These are phyloP conservation scores for Pomacea maculata DNA, from an alignment of 1,140 invertebrate genomes.

Conservation along the genomic window DNA sequence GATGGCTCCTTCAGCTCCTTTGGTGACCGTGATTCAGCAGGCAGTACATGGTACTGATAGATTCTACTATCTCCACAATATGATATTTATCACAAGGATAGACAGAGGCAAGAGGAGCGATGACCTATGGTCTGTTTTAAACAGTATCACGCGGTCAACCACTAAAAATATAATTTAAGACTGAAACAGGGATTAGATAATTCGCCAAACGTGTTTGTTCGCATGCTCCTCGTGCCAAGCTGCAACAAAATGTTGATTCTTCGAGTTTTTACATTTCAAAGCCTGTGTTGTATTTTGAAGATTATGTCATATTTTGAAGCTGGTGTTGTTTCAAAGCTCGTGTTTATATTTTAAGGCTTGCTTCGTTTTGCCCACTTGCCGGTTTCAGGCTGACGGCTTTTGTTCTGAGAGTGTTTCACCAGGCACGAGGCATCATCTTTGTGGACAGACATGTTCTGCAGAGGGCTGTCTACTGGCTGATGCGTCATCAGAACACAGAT, in stretches of 20 bases:
- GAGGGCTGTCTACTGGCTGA: constrained; percentile 81
- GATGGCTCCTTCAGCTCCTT: constrained; percentile 97
- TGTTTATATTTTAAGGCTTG: background rate
- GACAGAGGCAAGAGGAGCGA: too few relatives aligned
- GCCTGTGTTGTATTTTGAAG: too few relatives aligned
- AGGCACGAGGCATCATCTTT: constrained; percentile 80
- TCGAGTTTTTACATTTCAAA: background rate
- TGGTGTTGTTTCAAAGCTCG: too few relatives aligned
- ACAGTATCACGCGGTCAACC: too few relatives aligned
- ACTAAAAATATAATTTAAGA: too few relatives aligned
- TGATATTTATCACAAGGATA: too few relatives aligned
- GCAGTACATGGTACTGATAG: constrained; percentile 82
- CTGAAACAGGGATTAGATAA: too few relatives aligned
- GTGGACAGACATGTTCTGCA: constrained; percentile 77
- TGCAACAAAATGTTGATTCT: background rate
- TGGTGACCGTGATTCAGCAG: constrained; percentile 79
- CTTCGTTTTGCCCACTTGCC: background rate
- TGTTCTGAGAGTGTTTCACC: constrained; percentile 82
- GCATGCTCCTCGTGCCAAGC: too few relatives aligned
- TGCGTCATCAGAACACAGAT: constrained; percentile 76
- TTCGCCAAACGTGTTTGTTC: too few relatives aligned
- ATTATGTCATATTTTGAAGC: too few relatives aligned
- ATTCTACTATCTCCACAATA: too few relatives aligned
- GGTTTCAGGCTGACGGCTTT: constrained; percentile 71
- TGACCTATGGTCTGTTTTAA: too few relatives aligned